Evolutionary conservation across 35 echinoderm and acorn worm species (phyloP).

Genomic region (Hemicentrotus pulcherrimus): DNA sequence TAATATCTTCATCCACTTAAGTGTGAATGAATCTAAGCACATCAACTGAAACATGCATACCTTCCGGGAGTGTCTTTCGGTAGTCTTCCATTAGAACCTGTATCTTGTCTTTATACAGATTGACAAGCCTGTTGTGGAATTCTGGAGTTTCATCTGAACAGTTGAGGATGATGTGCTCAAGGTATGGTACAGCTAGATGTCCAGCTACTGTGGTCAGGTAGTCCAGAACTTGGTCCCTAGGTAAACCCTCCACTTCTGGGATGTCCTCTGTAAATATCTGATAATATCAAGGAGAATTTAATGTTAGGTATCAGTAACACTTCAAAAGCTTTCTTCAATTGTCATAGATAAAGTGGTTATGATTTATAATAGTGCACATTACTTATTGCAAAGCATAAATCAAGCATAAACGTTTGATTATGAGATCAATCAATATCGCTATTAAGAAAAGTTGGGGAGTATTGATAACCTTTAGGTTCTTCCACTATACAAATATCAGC

Average conservation of each 20-base stretch:
- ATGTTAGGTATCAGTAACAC: too few species aligned
- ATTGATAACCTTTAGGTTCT: too few species aligned
- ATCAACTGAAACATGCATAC: constrained; percentile 32
- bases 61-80: constrained; percentile 81
- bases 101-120: constrained; percentile 89
- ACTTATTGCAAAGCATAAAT: too few species aligned
- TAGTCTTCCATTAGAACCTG: constrained; percentile 81
- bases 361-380: too few species aligned
- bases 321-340: too few species aligned
- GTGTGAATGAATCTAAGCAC: too few species aligned
- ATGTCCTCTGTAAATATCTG: constrained; percentile 99
- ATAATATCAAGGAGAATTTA: neutral
- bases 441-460: too few species aligned
- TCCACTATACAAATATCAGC: too few species aligned
- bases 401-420: too few species aligned
- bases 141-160: constrained; percentile 73
- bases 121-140: constrained; percentile 94
- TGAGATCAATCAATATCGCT: too few species aligned
- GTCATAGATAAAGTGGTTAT: too few species aligned
- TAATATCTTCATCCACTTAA: too few species aligned
- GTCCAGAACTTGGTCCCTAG: constrained; percentile 74
- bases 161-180: constrained; percentile 87
- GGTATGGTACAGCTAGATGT: constrained; percentile 83
- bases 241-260: constrained; percentile 81
- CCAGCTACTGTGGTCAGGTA: constrained; percentile 63